Conservation (phyloP, 2,797 vertebrate species). For the Acestrorhynchus altus region DNA sequence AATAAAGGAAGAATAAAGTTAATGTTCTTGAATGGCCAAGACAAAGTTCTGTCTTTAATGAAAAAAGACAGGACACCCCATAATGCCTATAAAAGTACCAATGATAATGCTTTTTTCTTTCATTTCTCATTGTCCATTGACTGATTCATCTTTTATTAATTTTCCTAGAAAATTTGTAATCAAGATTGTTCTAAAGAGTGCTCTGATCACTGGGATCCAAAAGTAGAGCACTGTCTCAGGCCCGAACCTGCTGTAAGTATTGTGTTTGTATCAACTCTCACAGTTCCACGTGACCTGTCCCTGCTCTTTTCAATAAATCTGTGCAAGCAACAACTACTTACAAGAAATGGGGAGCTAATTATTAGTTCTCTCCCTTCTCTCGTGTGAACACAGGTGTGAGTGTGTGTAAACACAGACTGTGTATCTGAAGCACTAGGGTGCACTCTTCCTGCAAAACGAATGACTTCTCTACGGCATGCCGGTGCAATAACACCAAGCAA, state of each 20-base stretch:
- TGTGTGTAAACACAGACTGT: constrained; percentile 39
- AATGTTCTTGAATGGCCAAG: no score
- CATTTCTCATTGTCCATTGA: no score
- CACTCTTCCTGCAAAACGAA: constrained; percentile 44
- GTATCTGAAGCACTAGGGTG: constrained; percentile 47
- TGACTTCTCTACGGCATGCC: constrained; percentile 56
- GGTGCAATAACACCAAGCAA: constrained; percentile 77
- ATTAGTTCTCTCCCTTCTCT: background rate
- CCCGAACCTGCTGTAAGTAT: background rate
- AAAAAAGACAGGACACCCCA: no score
- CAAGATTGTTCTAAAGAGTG: no score
- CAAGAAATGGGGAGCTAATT: constrained; percentile 2
- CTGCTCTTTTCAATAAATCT: background rate
- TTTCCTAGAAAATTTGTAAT: no score
- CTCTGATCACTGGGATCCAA: no score
- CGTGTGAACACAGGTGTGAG: constrained; percentile 3
- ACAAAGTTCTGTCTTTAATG: no score
- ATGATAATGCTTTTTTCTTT: no score
- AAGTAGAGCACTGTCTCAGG: background rate
- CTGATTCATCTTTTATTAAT: no score
- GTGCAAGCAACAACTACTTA: background rate
- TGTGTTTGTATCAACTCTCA: background rate
- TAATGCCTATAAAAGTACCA: no score
- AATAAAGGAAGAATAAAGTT: no score
- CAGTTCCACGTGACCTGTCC: background rate